Evolutionary conservation across 53 echinoderm and acorn worm genomes (phyloP).

Genomic region (Stichopus horrens): DNA sequence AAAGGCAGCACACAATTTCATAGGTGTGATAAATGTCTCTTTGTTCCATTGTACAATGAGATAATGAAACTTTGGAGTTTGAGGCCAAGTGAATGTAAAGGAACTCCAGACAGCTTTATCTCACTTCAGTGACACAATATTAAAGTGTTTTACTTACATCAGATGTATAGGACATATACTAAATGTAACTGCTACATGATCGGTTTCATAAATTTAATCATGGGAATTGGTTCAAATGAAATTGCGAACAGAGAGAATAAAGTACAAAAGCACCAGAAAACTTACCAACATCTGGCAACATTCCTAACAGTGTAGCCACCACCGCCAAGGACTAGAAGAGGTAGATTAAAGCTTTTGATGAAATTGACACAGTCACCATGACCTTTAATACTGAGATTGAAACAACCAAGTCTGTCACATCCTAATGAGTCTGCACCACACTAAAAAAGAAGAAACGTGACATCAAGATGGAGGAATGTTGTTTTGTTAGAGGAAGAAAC

Average conservation of each 20-base stretch:
- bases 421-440: conserved; percentile 97
- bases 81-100: too few relatives aligned
- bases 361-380: conserved; percentile 97
- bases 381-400: conserved; percentile 97
- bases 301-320: conserved; percentile 99
- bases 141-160: too few relatives aligned
- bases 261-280: not conserved
- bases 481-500: too few relatives aligned
- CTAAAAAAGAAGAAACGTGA: conserved; percentile 42
- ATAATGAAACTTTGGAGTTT: not conserved
- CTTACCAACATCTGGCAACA: conserved; percentile 98
- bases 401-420: conserved; percentile 91
- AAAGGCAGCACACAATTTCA: not conserved
- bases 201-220: too few relatives aligned
- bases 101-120: too few relatives aligned
- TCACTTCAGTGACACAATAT: too few relatives aligned
- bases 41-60: not conserved
- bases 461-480: not conserved
- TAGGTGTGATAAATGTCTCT: too few relatives aligned
- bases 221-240: not conserved
- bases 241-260: not conserved
- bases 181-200: too few relatives aligned
- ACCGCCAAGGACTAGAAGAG: conserved; percentile 90
- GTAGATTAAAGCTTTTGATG: conserved; percentile 92
- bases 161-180: too few relatives aligned